Evolutionary conservation across 2,888 invertebrate genomes (phyloP), one percentile per base, ranked within the genome.

Genomic region (Diaprepes abbreviatus): DNA sequence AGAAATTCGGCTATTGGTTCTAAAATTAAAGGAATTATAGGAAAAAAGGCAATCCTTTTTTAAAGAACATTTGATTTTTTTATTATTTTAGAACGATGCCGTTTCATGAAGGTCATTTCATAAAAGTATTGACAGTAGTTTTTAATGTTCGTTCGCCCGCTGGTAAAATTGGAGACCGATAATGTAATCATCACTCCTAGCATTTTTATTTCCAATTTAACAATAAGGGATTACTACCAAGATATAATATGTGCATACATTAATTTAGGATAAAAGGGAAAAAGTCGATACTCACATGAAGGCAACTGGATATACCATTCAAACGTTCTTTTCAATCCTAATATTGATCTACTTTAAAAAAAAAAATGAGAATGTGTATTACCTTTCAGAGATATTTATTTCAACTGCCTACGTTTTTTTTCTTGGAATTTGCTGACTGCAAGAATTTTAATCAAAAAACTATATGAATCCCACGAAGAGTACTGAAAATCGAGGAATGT

Each of bases 41-140:
- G 48, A 14, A 50, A 50, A n/a, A 12, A 9, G 9, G 6, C 12
- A 24, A 50, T 50, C 28, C 48, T 50, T 14, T 50, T 59, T 59
- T 57, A 24, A 36, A 62, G 67, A 67, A 67, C 48, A 52, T 67
- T 67, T 67, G 60, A 67, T 67, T 68, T 69, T 64, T 69, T 69
- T 69, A 64, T 69, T 69, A 69, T 69, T 69, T 69, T 69, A 69
- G 69, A 64, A 50, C 16, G 52, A 59, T 69, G 69, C 63, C 64
- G 68, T 43, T 36, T 24, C 33, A 50, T 63, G 57, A 62, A 10
- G 67, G 55, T 67, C 62, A 36, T 67, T 67, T 58, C 38, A n/a
- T 50, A 50, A 43, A 19, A 43, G 40, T 43, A 43, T 43, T 60
- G 33, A 62, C 54, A 60, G 55, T 62, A 62, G 60, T 62, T 60